Percentiles rank a stretch among this genome's conserved stretches.
Conservation (phyloP, 2,113 vertebrate species). For the Gulo gulo region DNA sequence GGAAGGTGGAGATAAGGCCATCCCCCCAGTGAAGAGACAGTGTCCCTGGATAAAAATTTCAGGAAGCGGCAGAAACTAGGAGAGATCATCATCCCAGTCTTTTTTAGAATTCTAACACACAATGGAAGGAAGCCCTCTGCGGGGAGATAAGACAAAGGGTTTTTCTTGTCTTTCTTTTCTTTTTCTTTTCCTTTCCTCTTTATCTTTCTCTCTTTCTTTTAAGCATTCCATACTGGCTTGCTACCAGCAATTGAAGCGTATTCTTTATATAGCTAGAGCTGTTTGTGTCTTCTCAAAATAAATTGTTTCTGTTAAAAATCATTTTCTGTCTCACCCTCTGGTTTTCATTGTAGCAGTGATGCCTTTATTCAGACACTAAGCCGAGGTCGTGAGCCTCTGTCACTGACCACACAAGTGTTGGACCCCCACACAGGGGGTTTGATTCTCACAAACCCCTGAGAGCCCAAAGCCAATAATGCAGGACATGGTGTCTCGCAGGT, state of each 20-base stretch:
- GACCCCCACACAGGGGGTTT: background rate
- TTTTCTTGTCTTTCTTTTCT: constrained; percentile 49
- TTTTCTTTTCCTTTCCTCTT: background rate
- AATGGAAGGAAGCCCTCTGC: constrained; percentile 42
- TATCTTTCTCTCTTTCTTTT: background rate
- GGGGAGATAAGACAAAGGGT: constrained; percentile 50
- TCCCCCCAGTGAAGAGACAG: background rate
- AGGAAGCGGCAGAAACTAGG: constrained; percentile 39
- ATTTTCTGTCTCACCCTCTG: constrained; percentile 45
- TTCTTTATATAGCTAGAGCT: constrained; percentile 74
- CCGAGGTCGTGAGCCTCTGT: background rate
- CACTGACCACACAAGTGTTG: background rate
- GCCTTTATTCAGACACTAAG: constrained; percentile 11
- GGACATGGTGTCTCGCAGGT: background rate
- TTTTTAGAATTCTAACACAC: constrained; percentile 40
- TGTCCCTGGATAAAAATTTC: constrained; percentile 11
- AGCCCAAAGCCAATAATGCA: background rate
- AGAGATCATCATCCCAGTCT: constrained; percentile 11
- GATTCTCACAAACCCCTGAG: background rate
- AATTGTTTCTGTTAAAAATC: constrained; percentile 71
- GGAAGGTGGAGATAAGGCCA: constrained; percentile 7
- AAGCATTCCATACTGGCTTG: constrained; percentile 68
- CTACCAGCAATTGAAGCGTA: constrained; percentile 72
- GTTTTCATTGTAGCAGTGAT: constrained; percentile 27
- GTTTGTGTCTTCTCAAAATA: constrained; percentile 77